Evolutionary conservation across 2,113 vertebrate species (phyloP), one percentile per base, ranked within the genome.

Genomic region (Phocoena sinus): DNA sequence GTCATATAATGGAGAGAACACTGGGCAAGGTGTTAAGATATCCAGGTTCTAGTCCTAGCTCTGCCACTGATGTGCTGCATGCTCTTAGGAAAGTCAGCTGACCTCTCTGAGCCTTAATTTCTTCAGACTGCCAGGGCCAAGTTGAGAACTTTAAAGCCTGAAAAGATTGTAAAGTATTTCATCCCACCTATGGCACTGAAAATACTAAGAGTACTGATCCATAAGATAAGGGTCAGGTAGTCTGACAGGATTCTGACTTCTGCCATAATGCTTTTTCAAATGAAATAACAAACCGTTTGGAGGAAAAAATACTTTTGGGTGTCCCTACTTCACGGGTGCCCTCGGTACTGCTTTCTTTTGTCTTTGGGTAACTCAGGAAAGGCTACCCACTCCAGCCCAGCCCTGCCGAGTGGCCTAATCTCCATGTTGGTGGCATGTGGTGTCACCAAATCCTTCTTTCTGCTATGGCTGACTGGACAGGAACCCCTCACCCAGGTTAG

Each of bases 81-180:
- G 70, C 68, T 77, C n/a, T 82, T 62, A 62, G 68, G 17, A 70
- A 86, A 94, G 80, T 80, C 33, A 73, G 70, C n/a, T 41, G 63
- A 79, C 88, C 28, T 94, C 65, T 85, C 71, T 92, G 71, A 85
- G 71, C 71, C 89, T 86, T 94, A 14, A 63, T 81, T 81, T 89
- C 50, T 68, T 73, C 38, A 65, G 33, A 68, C 23, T 50, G 31
- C 13, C 10, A 79, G 77, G 63, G 33, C 56, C 47, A 53, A 53
- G 58, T 6, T 79, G 83, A 70, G 82, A 82, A 77, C 25, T 83
- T 70, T 18, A 76, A 62, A 94, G 53, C 58, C 70, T 73, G 10
- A 38, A 60, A 44, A 47, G 13, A 60, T 28, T 41, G 38, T 67
- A 17, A 94, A 92, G n/a, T 79, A 79, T 50, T 82, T 88, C 33